A percentile compares a stretch with the other conserved stretches of the same genome.
Evolutionary conservation across 2,797 vertebrate species (phyloP).

Genomic region (Synanceia verrucosa): DNA sequence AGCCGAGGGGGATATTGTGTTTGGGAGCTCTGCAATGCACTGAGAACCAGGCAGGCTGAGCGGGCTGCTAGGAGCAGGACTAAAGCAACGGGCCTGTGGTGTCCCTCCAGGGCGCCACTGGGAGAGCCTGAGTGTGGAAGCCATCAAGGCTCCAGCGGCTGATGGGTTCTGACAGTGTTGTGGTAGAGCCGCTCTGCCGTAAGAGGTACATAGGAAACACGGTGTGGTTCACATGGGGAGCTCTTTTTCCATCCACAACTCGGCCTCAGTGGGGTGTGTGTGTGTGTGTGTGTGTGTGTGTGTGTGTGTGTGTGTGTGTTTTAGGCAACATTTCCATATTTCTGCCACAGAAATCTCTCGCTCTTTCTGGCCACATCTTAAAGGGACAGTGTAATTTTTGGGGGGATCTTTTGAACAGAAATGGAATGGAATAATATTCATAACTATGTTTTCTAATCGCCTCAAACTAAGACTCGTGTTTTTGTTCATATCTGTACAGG

Average conservation of each 20-base stretch:
- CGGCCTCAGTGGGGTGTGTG: constrained; percentile 30
- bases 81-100: constrained; percentile 75
- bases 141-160: constrained; percentile 60
- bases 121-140: constrained; percentile 58
- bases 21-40: constrained; percentile 32
- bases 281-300: not conserved
- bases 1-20: constrained; percentile 58
- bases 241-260: constrained; percentile 45
- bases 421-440: not conserved
- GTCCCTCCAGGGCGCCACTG: constrained; percentile 56
- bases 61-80: constrained; percentile 50
- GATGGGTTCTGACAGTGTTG: constrained; percentile 83
- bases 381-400: not conserved
- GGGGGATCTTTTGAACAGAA: not conserved
- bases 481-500: not conserved
- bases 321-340: constrained; percentile 45
- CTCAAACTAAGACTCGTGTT: not conserved
- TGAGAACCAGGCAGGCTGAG: constrained; percentile 47
- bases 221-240: constrained; percentile 68
- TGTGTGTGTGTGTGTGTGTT: constrained; percentile 1
- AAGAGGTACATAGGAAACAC: constrained; percentile 72
- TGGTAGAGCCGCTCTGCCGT: constrained; percentile 76
- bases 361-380: not conserved
- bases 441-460: not conserved
- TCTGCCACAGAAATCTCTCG: constrained; percentile 38